A percentile compares a stretch with the other conserved stretches of the same genome.
These are phyloP conservation scores for Poecilobothrus nobilitatus DNA, from an alignment of 2,888 invertebrate species.

Conservation along the genomic window DNA sequence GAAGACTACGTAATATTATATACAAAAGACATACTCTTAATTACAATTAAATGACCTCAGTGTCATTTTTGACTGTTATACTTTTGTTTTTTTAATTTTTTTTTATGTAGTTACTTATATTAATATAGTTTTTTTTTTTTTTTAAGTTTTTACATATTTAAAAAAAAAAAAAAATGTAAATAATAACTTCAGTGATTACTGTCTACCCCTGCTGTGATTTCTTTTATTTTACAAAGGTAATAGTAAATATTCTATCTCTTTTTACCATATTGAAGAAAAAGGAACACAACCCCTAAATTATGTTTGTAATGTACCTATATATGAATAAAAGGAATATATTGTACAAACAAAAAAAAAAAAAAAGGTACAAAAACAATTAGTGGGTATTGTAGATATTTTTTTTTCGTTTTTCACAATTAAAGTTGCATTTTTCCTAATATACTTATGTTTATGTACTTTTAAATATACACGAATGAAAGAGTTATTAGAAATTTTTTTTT, in stretches of 20 bases:
- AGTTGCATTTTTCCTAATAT: neutral
- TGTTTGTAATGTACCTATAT: neutral
- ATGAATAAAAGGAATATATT: neutral
- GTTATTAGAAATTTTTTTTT: too few species aligned
- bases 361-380: neutral
- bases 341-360: too few species aligned
- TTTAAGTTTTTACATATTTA: neutral
- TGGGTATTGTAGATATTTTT: neutral
- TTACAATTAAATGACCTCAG: neutral
- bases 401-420: neutral
- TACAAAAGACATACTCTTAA: neutral
- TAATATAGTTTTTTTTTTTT: neutral
- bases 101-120: neutral
- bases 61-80: neutral
- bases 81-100: neutral
- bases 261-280: neutral
- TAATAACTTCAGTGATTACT: neutral
- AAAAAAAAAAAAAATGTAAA: neutral
- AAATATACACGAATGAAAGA: too few species aligned
- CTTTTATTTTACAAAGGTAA: neutral
- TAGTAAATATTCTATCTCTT: neutral
- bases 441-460: neutral
- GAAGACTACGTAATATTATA: too few species aligned
- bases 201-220: conserved; percentile 6
- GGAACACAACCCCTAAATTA: neutral